Conservation (phyloP, 2,888 invertebrate genomes). For the Pinctada fucata region DNA sequence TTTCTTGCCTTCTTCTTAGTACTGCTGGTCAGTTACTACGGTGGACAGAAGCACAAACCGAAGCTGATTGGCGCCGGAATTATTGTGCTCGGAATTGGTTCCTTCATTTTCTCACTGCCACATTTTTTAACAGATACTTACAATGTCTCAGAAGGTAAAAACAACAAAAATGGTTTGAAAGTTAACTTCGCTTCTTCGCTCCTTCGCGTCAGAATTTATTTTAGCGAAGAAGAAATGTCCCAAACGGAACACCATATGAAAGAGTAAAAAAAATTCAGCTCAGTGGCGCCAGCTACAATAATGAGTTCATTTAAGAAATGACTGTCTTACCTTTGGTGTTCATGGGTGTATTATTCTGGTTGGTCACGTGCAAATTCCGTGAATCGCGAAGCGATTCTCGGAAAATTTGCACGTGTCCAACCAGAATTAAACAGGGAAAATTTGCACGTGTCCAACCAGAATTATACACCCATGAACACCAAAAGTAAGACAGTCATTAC, state of each 20-base stretch:
- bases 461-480: no score
- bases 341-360: no score
- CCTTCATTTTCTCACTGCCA: slow-evolving; percentile 52
- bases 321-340: no score
- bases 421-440: no score
- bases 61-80: slow-evolving; percentile 53
- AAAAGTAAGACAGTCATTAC: no score
- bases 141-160: slow-evolving; percentile 33
- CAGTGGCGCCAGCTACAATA: no score
- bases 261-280: neutral
- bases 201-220: neutral
- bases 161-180: neutral
- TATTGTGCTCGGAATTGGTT: slow-evolving; percentile 52
- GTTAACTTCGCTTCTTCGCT: no score
- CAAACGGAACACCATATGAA: neutral
- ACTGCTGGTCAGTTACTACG: slow-evolving; percentile 54
- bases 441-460: no score
- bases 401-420: no score
- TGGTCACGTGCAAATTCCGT: no score
- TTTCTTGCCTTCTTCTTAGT: slow-evolving; percentile 55
- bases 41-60: slow-evolving; percentile 54
- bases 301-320: no score
- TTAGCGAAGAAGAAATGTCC: neutral
- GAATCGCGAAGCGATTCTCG: no score
- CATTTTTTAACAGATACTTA: slow-evolving; percentile 51